Evolutionary conservation across 2,797 vertebrate genomes (phyloP).

Genomic region (Labeo calbasu): DNA sequence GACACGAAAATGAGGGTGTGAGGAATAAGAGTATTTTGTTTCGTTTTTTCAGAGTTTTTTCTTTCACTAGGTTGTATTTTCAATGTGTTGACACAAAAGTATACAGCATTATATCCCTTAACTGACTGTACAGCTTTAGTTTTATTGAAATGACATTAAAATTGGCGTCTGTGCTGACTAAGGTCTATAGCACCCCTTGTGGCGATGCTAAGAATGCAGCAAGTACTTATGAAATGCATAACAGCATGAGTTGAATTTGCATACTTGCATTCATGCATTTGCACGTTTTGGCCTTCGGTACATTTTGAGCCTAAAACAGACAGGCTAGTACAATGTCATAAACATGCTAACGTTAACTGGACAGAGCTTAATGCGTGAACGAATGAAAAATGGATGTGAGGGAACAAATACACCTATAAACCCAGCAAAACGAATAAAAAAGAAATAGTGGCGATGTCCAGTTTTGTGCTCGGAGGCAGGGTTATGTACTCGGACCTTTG

Average conservation of each 20-base stretch:
- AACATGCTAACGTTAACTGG: not conserved
- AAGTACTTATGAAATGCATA: not conserved
- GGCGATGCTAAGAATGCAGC: not conserved
- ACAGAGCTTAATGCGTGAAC: not conserved
- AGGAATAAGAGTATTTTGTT: not conserved
- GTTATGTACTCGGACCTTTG: conserved; percentile 24
- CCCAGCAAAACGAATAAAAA: conserved; percentile 21
- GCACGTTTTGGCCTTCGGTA: not conserved
- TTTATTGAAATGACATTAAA: not conserved
- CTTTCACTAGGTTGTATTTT: not conserved
- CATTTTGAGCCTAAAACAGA: not conserved
- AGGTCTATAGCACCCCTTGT: not conserved
- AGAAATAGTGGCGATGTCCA: not conserved
- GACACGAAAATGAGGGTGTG: not conserved
- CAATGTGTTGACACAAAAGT: not conserved
- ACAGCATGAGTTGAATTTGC: not conserved
- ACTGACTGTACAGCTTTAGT: not conserved
- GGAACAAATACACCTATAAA: conserved; percentile 22
- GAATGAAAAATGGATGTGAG: not conserved
- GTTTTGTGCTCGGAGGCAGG: conserved; percentile 19
- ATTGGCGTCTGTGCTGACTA: not conserved
- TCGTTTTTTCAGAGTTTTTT: not conserved
- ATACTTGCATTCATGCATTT: not conserved
- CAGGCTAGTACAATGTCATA: not conserved
- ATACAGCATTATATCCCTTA: not conserved